A percentile compares a stretch with the other conserved stretches of the same genome.
Conservation (phyloP, 2,113 vertebrate species). For the Embiotoca jacksoni region DNA sequence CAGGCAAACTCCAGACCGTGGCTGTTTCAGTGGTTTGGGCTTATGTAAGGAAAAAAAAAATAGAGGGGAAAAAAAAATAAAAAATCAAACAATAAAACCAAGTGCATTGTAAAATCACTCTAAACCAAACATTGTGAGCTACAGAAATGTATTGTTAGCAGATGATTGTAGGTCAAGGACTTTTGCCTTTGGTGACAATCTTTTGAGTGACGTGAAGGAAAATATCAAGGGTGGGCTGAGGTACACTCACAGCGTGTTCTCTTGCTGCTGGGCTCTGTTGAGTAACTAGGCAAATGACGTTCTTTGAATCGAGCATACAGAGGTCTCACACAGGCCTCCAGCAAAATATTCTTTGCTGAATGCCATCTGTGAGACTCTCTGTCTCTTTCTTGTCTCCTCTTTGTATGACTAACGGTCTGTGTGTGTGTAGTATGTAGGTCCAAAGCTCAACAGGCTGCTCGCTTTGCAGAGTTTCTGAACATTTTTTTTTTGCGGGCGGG, state of each 20-base stretch:
- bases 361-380: slow-evolving; percentile 63
- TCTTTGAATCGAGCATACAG: slow-evolving; percentile 52
- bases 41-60: background rate
- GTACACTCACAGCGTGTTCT: slow-evolving; percentile 21
- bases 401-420: slow-evolving; percentile 27
- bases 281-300: slow-evolving; percentile 62
- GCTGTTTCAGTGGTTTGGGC: background rate
- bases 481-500: background rate
- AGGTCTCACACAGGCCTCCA: slow-evolving; percentile 59
- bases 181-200: slow-evolving; percentile 35
- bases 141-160: background rate
- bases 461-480: background rate
- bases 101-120: background rate
- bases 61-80: background rate
- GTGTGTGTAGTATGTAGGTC: background rate
- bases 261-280: slow-evolving; percentile 43
- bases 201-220: slow-evolving; percentile 42
- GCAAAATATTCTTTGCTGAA: slow-evolving; percentile 56
- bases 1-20: slow-evolving; percentile 2
- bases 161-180: slow-evolving; percentile 58
- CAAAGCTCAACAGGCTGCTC: background rate
- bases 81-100: background rate
- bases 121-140: background rate
- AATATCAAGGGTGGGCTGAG: slow-evolving; percentile 58
- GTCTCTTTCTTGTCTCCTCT: slow-evolving; percentile 1